phyloP scores from a whole-genome alignment of 2,797 vertebrate genomes.

The Tympanoctomys barrerae region DNA sequence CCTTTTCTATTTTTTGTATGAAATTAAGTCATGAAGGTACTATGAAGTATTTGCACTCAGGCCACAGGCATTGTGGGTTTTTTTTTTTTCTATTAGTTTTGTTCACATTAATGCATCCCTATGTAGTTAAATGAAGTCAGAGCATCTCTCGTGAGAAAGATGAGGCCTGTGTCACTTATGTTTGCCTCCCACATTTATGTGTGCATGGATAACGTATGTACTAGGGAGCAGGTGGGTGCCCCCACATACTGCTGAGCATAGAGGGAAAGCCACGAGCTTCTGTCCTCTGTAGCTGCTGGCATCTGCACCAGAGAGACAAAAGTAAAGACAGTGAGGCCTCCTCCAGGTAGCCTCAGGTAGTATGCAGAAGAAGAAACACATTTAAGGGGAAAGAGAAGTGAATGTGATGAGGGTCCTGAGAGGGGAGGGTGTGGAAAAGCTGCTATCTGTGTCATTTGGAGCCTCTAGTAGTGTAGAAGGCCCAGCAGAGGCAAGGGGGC shows the following conservation, averaged over 20 bases:
- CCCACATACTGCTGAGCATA: background rate
- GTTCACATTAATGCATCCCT: background rate
- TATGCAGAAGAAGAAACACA: background rate
- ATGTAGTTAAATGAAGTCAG: background rate
- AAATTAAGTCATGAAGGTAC: background rate
- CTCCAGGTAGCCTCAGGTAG: background rate
- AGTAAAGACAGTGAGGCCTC: background rate
- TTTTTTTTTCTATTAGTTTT: background rate
- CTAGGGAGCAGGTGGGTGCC: background rate
- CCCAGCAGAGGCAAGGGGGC: background rate
- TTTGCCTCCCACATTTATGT: background rate
- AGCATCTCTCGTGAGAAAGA: background rate
- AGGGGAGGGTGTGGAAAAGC: fast-evolving
- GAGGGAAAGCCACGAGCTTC: fast-evolving
- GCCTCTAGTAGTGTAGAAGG: too few relatives aligned
- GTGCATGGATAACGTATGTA: too few relatives aligned
- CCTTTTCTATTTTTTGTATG: too few relatives aligned
- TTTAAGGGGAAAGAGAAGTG: too few relatives aligned
- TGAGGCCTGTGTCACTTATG: fast-evolving
- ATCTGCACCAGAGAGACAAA: background rate
- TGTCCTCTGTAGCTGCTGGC: background rate
- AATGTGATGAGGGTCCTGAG: too few relatives aligned
- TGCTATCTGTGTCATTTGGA: background rate
- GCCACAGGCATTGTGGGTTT: fast-evolving
- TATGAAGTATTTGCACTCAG: fast-evolving